Evolutionary conservation across 2,113 vertebrate genomes (phyloP).

Genomic region (Progne subis): DNA sequence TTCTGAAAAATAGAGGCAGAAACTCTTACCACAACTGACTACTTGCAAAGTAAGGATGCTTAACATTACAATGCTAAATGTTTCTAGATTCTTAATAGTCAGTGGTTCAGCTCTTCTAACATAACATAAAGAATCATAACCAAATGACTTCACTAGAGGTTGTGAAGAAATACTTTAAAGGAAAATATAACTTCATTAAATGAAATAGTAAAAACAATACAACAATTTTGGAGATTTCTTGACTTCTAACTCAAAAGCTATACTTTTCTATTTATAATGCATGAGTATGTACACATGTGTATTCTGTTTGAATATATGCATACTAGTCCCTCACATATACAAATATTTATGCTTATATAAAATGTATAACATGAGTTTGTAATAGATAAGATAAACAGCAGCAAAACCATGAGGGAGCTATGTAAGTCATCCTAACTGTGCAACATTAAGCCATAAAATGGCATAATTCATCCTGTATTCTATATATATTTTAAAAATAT

Average conservation of each 20-base stretch:
- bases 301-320: neutral
- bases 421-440: conserved; percentile 4
- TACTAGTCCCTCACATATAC: neutral
- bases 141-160: neutral
- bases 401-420: neutral
- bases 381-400: neutral
- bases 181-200: neutral
- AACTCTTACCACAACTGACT: neutral
- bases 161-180: neutral
- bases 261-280: neutral
- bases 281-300: neutral
- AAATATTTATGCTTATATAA: conserved; percentile 3
- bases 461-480: neutral
- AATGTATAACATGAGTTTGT: neutral
- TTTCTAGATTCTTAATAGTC: neutral
- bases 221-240: neutral
- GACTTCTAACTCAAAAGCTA: neutral
- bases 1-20: neutral
- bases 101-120: neutral
- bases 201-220: neutral
- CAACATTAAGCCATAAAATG: conserved; percentile 3
- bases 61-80: neutral
- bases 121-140: neutral
- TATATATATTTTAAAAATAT: conserved; percentile 29
- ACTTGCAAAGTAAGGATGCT: neutral